Evolutionary conservation across 2,888 invertebrate species (phyloP), one percentile per base, ranked within the genome.

Genomic region (Lepetodrilus schrolli): DNA sequence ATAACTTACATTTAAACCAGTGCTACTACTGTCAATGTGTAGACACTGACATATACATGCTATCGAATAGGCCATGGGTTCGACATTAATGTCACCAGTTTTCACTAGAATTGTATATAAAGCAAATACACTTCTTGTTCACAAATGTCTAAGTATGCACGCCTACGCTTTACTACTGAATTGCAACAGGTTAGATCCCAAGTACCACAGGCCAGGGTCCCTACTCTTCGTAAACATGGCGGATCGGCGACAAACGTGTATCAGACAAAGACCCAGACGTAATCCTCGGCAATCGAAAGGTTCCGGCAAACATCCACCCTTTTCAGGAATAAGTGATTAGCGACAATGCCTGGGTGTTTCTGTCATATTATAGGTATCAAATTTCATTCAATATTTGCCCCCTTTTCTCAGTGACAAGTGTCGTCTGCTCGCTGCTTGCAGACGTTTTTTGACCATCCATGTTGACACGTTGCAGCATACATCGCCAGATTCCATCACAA

Each of bases 331-430:
- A 58, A 58, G 58, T 58, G 58, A 58, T 58, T 58, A 58, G 34
- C 30, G 30, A 34, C 58, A 30, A 58, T 58, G n/a, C 26, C 8
- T 58, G 34, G 58, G 58, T n/a, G 58, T 58, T 58, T 58, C 30
- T 30, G 58, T 58, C 58, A 58, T 58, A 58, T 17, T 58, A 34
- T 58, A 58, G 58, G 26, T 58, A 58, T 58, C 58, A 58, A 26
- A 30, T 58, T 58, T 58, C 58, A 34, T 58, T 30, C 58, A 58
- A 58, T 58, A 58, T 58, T 58, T 58, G 30, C 58, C 58, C 30
- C 58, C 58, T 30, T 58, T 58, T 58, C 34, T 58, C 58, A 58
- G 34, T 58, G 58, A 30, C 30, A 58, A 26, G 58, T 58, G 58
- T 58, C 58, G 58, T 58, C 58, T 26, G 30, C 23, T 17, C 13